phyloP scores from a whole-genome alignment of 2,888 invertebrate genomes.

The Ormyrus labotus region DNA sequence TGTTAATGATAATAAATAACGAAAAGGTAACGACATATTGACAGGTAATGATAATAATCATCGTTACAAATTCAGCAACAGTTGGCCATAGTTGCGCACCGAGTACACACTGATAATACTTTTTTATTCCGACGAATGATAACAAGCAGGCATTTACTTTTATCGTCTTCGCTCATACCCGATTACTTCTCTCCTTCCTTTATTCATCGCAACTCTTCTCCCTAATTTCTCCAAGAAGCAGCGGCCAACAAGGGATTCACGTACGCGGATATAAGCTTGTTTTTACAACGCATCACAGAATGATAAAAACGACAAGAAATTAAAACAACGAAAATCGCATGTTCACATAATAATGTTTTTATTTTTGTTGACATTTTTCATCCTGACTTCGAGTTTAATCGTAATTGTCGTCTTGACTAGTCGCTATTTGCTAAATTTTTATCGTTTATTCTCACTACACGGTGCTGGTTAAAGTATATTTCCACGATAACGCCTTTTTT shows the following conservation, averaged over 20 bases:
- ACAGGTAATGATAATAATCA: conserved; percentile 40
- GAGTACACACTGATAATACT: conserved; percentile 42
- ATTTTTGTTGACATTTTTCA: conserved; percentile 40
- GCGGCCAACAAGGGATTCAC: conserved; percentile 26
- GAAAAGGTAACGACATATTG: conserved; percentile 41
- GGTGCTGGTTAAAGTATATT: conserved; percentile 70
- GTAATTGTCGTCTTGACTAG: conserved; percentile 66
- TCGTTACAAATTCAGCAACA: conserved; percentile 54
- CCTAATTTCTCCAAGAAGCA: not conserved
- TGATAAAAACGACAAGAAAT: conserved; percentile 26
- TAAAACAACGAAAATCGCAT: conserved; percentile 24
- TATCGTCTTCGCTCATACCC: conserved; percentile 29
- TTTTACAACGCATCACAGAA: not conserved
- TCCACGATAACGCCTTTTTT: conserved; percentile 62
- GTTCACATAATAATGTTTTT: conserved; percentile 32
- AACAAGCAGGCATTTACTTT: conserved; percentile 31
- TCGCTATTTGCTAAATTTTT: conserved; percentile 65
- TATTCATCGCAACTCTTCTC: not conserved
- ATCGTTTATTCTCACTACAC: conserved; percentile 72
- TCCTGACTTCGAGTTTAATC: conserved; percentile 61
- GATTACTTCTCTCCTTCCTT: not conserved
- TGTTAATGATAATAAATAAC: conserved; percentile 55
- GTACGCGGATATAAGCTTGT: not conserved
- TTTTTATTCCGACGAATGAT: conserved; percentile 37
- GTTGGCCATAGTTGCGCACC: conserved; percentile 42